These are phyloP conservation scores for Xylota sylvarum DNA, from an alignment of 2,888 invertebrate genomes.

Conservation along the genomic window DNA sequence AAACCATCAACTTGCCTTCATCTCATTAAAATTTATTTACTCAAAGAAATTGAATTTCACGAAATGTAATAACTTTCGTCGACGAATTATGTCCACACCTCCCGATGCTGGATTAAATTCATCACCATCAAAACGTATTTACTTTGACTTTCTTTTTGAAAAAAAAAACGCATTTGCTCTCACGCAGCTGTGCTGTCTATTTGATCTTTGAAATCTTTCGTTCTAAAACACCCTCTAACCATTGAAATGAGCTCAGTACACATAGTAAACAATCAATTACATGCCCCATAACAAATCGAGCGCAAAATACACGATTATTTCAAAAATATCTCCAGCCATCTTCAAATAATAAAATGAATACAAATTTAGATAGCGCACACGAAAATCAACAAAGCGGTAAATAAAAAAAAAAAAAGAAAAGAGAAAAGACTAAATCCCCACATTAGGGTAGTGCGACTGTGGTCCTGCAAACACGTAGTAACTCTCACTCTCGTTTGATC, in stretches of 20 bases:
- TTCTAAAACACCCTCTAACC: constrained; percentile 62
- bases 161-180: constrained; percentile 30
- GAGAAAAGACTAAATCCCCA: constrained; percentile 51
- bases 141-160: constrained; percentile 30
- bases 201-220: constrained; percentile 41
- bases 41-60: constrained; percentile 55
- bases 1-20: constrained; percentile 1
- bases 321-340: constrained; percentile 56
- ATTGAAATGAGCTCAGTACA: neutral
- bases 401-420: constrained; percentile 43
- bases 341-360: constrained; percentile 65
- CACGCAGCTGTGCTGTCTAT: constrained; percentile 62
- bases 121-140: constrained; percentile 42
- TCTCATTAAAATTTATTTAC: constrained; percentile 63
- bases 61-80: constrained; percentile 19
- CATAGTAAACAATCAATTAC: constrained; percentile 56
- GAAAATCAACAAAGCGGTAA: constrained; percentile 55
- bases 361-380: constrained; percentile 45
- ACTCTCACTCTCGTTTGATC: constrained; percentile 62
- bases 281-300: constrained; percentile 70
- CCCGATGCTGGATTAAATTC: constrained; percentile 22
- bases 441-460: constrained; percentile 42
- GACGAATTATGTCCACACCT: constrained; percentile 23
- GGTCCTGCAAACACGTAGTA: constrained; percentile 27
- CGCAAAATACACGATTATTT: constrained; percentile 71